phyloP scores from a whole-genome alignment of 2,113 vertebrate genomes.

The Tiliqua scincoides region DNA sequence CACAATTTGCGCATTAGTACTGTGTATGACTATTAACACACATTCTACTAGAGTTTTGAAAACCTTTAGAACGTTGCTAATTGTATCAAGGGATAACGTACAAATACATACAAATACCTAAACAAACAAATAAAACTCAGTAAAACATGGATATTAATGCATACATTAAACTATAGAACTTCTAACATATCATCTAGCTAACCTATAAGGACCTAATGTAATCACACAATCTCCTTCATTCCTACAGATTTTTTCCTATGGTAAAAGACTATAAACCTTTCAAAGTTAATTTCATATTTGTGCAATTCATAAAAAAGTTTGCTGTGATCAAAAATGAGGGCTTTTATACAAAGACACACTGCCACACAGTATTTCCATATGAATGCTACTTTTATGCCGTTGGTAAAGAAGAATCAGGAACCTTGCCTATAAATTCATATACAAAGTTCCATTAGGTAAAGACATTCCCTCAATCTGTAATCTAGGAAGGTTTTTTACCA shows the following conservation, averaged over 20 bases:
- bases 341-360: neutral
- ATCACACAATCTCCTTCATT: too few species aligned
- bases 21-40: neutral
- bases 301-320: neutral
- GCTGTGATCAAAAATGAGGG: neutral
- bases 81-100: neutral
- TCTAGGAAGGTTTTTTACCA: slow-evolving; percentile 1
- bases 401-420: slow-evolving; percentile 18
- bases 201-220: neutral
- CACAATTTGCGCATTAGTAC: neutral
- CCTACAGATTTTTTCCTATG: too few species aligned
- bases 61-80: neutral
- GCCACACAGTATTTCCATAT: neutral
- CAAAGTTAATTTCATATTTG: neutral
- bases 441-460: slow-evolving; percentile 15
- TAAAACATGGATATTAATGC: neutral
- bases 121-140: slow-evolving; percentile 9
- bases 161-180: neutral
- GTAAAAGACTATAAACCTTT: too few species aligned
- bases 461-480: neutral
- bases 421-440: neutral
- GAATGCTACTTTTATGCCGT: neutral
- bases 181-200: neutral
- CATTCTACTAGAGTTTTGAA: neutral
- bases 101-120: neutral